These are phyloP conservation scores for Ictalurus furcatus DNA, from an alignment of 2,113 vertebrate genomes.

Conservation along the genomic window DNA sequence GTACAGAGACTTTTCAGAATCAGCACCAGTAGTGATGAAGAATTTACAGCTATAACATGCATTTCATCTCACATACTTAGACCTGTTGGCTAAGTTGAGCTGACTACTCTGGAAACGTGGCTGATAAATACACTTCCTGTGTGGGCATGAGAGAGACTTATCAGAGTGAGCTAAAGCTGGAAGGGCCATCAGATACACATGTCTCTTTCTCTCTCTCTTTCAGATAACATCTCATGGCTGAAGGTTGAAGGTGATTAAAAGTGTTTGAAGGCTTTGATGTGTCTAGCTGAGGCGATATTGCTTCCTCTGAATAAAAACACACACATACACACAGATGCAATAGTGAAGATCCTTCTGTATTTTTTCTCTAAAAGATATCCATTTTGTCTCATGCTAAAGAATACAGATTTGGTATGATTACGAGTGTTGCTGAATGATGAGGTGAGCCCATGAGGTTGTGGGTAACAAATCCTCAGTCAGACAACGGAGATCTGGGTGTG, in stretches of 20 bases:
- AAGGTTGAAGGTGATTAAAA: conserved; percentile 21
- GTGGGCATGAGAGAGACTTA: neutral
- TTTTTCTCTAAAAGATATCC: neutral
- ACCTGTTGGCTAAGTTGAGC: neutral
- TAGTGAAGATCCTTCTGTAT: neutral
- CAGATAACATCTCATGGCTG: conserved; percentile 16
- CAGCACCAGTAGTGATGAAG: neutral
- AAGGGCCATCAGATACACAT: neutral
- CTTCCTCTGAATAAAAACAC: neutral
- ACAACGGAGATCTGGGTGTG: conserved; percentile 9
- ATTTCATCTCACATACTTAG: neutral
- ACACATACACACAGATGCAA: neutral
- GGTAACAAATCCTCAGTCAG: neutral
- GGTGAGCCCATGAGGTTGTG: neutral
- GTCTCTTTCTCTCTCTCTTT: neutral
- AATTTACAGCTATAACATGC: neutral
- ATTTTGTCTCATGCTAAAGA: neutral
- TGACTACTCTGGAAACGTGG: neutral
- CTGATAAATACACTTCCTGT: conserved; percentile 15
- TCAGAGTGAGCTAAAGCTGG: conserved; percentile 1
- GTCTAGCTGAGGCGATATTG: neutral
- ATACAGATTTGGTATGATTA: neutral
- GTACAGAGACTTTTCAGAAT: neutral
- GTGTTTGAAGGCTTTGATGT: conserved; percentile 19
- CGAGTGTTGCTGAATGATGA: neutral